These are phyloP conservation scores for Trichopoda pennipes DNA, from an alignment of 2,888 invertebrate species.

Conservation along the genomic window DNA sequence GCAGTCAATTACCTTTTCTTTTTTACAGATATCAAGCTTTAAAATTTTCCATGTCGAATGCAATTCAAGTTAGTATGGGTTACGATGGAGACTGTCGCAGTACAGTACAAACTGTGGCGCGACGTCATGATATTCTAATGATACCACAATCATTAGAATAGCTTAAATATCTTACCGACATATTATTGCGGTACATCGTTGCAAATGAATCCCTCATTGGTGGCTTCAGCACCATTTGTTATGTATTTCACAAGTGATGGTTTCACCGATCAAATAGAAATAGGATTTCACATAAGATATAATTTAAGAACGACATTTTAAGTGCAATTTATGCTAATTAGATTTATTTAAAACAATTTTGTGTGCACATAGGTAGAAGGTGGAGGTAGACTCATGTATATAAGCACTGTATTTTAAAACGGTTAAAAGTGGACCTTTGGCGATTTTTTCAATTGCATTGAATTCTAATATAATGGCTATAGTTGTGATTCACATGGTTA, in stretches of 20 bases:
- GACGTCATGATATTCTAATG: constrained; percentile 83
- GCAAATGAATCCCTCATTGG: constrained; percentile 30
- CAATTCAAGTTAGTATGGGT: constrained; percentile 61
- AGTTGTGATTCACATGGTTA: too few relatives aligned
- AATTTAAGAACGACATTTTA: constrained; percentile 67
- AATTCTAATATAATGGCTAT: too few relatives aligned
- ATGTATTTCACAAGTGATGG: constrained; percentile 84
- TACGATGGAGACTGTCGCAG: constrained; percentile 83
- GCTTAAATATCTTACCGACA: constrained; percentile 77
- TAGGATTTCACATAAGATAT: constrained; percentile 77
- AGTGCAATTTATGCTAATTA: background rate
- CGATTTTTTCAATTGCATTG: too few relatives aligned
- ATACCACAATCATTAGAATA: constrained; percentile 82
- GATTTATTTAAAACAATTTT: background rate
- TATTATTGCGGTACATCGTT: constrained; percentile 77
- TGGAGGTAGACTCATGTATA: too few relatives aligned
- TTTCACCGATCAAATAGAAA: constrained; percentile 75
- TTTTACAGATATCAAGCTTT: constrained; percentile 73
- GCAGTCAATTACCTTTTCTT: background rate
- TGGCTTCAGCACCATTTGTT: constrained; percentile 81
- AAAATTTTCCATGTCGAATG: constrained; percentile 74
- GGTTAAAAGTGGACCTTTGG: too few relatives aligned
- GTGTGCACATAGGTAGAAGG: too few relatives aligned
- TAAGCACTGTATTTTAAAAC: too few relatives aligned
- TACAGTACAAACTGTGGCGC: constrained; percentile 82